Conservation (phyloP, 2,888 invertebrate genomes). For the Halictus ligatus region DNA sequence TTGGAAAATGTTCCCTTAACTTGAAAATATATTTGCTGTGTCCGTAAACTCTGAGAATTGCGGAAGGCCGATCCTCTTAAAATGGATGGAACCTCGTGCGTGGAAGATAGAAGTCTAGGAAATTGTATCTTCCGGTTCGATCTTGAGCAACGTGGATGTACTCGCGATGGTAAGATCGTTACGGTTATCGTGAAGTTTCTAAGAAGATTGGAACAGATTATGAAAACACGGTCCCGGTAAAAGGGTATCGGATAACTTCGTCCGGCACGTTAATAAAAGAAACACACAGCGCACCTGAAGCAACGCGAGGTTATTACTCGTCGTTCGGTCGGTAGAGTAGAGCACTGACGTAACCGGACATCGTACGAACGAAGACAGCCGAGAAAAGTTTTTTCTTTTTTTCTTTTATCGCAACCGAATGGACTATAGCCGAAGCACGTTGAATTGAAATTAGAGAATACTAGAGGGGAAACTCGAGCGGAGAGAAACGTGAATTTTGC, state of each 20-base stretch:
- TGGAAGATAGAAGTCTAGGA: background rate
- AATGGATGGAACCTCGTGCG: background rate
- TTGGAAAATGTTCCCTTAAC: too few species aligned
- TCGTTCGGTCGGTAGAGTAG: background rate
- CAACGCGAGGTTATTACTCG: background rate
- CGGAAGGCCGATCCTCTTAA: background rate
- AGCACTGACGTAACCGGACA: background rate
- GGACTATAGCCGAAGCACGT: too few species aligned
- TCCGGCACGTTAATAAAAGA: background rate
- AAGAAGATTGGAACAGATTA: background rate
- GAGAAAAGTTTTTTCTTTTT: background rate
- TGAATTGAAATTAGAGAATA: constrained; percentile 16
- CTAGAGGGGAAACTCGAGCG: background rate
- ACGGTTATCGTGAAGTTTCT: background rate
- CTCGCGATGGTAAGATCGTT: background rate
- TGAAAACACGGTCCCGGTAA: background rate
- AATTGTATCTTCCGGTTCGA: background rate
- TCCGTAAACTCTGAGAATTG: background rate
- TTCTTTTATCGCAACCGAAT: background rate
- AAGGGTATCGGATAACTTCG: background rate
- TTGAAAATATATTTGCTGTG: too few species aligned
- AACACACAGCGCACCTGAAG: background rate
- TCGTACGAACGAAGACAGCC: background rate
- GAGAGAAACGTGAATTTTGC: constrained; percentile 11
- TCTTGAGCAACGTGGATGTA: background rate